Evolutionary conservation across 2,113 vertebrate genomes (phyloP), one percentile per base, ranked within the genome.

Genomic region (Podocnemis expansa): DNA sequence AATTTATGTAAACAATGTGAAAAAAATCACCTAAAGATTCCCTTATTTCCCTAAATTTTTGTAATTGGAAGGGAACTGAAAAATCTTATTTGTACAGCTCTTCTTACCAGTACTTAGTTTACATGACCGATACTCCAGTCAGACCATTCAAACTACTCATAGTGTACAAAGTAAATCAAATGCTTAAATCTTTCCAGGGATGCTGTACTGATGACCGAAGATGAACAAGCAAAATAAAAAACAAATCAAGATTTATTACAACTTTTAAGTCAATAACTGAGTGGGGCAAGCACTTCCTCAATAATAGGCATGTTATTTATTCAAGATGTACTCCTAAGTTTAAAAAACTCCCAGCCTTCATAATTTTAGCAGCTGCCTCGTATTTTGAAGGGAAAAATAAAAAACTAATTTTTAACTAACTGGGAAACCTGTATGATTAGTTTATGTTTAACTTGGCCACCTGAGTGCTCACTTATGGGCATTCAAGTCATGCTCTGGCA

Each of bases 391-490:
- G 41, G 10, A 12, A 12, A 2, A 5, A 21, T 8, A 21, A 67
- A 10, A 24, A 12, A 45, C 24, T 45, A 14, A 76, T 76, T 45
- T 88, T 85, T 43, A 73, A 88, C 45, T 67, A 76, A 54, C 2
- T 76, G 34, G 58, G 84, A 85, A 91, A 67, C 7, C 54, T 81
- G 10, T 47, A 67, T 5, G 24, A 58, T 47, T 81, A 10, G 9
- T 41, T 90, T 5, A 41, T 83, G 80, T 90, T 91, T 94, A 56
- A 60, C 51, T 93, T 96, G 93, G 49, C 24, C 51, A 21, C 51
- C 41, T 22, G n/a, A 93, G 16, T 5, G 1, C 79, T 90, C 76
- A 55, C 43, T 45, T 34, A 1, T 0, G 14, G 51, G 31, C 34
- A 16, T 7, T 87, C 70, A 81, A 38, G 1, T 25, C 88, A 91